A percentile compares a stretch with the other conserved stretches of the same genome.
These are phyloP conservation scores for Patiria miniata DNA, from an alignment of 35 echinoderm and acorn worm genomes.

Conservation along the genomic window DNA sequence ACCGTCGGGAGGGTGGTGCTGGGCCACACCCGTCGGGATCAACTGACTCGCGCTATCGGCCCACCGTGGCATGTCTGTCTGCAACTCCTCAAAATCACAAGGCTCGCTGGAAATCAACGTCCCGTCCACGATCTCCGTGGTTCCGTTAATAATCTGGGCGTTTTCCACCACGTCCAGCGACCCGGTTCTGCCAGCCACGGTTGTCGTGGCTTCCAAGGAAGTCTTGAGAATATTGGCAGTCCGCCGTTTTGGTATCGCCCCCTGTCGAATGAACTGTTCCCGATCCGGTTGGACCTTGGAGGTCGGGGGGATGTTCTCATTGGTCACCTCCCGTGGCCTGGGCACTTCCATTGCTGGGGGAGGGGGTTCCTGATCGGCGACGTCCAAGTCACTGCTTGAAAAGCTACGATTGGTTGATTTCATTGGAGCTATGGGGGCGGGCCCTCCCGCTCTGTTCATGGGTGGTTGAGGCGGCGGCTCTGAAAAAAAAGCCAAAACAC, in stretches of 20 bases:
- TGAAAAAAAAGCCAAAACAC: background rate
- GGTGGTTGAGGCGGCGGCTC: background rate
- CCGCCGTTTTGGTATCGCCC: slow-evolving; percentile 80
- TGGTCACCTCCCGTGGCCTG: slow-evolving; percentile 1
- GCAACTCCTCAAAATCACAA: slow-evolving; percentile 61
- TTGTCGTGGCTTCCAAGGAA: slow-evolving; percentile 37
- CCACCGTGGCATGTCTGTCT: slow-evolving; percentile 83
- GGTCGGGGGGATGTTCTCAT: slow-evolving; percentile 24
- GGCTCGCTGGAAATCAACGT: slow-evolving; percentile 35
- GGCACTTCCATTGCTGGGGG: slow-evolving; percentile 17
- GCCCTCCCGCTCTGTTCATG: slow-evolving; percentile 41
- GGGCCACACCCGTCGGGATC: background rate
- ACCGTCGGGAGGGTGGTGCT: slow-evolving; percentile 17
- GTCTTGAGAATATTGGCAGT: slow-evolving; percentile 33
- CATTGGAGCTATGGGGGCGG: slow-evolving; percentile 87
- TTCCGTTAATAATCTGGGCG: slow-evolving; percentile 54
- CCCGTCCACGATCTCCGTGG: slow-evolving; percentile 51
- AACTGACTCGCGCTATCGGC: slow-evolving; percentile 67
- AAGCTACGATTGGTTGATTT: slow-evolving; percentile 88
- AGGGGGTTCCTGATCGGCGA: slow-evolving; percentile 33
- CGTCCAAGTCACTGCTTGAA: slow-evolving; percentile 46
- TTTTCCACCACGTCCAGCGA: slow-evolving; percentile 55
- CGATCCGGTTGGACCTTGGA: slow-evolving; percentile 32
- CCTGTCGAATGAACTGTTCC: slow-evolving; percentile 76
- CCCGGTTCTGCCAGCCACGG: slow-evolving; percentile 49